A percentile compares a stretch with the other conserved stretches of the same genome.
phyloP scores from a whole-genome alignment of 2,113 vertebrate species.

The Platysternon megacephalum region DNA sequence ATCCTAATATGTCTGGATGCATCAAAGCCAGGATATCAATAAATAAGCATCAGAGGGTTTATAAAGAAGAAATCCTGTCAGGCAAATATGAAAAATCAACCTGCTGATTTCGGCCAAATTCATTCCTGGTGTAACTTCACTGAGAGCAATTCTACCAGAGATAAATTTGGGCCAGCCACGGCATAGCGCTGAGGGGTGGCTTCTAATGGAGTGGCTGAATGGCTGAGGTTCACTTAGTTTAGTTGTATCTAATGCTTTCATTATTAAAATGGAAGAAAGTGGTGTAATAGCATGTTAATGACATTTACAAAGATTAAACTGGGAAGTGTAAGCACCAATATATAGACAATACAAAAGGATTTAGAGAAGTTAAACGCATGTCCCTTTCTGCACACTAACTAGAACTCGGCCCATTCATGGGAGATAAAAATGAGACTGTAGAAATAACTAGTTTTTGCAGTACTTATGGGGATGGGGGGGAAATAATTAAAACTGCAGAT shows the following conservation, averaged over 20 bases:
- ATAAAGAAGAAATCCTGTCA: no score
- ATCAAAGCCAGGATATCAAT: no score
- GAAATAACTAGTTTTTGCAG: not conserved
- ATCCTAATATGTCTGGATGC: no score
- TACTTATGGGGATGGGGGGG: not conserved
- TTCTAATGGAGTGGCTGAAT: not conserved
- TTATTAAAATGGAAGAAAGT: not conserved
- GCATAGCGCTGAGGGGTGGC: not conserved
- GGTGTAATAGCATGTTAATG: not conserved
- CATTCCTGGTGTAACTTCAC: not conserved
- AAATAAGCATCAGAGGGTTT: no score
- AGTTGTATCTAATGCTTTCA: not conserved
- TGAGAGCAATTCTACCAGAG: not conserved
- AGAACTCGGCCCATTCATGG: not conserved
- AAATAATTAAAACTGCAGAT: not conserved
- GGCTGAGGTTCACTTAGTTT: not conserved
- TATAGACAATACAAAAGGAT: not conserved
- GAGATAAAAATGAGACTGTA: not conserved
- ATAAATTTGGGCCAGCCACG: not conserved
- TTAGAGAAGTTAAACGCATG: not conserved
- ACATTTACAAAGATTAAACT: not conserved
- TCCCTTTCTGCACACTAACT: not conserved
- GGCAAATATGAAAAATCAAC: not conserved
- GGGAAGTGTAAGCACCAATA: not conserved
- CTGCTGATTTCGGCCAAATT: not conserved